Conservation (phyloP, 2,888 invertebrate species). For the Eudemis profundana region DNA sequence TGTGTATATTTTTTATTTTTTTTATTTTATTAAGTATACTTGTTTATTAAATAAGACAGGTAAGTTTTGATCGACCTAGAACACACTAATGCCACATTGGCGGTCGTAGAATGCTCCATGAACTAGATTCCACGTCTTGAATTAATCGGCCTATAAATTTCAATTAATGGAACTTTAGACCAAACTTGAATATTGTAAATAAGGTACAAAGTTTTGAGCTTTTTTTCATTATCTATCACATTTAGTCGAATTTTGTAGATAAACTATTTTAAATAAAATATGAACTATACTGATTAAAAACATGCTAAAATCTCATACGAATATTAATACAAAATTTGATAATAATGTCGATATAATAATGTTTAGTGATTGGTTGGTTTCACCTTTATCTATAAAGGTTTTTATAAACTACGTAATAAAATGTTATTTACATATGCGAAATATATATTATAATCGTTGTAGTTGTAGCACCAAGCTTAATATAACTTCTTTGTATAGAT, state of each 20-base stretch:
- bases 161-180: too few relatives aligned
- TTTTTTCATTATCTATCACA: conserved; percentile 29
- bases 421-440: conserved; percentile 35
- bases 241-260: conserved; percentile 32
- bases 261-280: conserved; percentile 28
- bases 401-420: conserved; percentile 25
- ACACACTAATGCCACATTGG: too few relatives aligned
- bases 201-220: background rate
- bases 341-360: conserved; percentile 22
- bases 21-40: too few relatives aligned
- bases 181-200: background rate
- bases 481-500: background rate
- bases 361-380: conserved; percentile 28
- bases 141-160: too few relatives aligned
- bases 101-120: too few relatives aligned
- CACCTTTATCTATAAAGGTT: background rate
- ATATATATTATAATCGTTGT: conserved; percentile 31
- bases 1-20: too few relatives aligned
- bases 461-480: conserved; percentile 31
- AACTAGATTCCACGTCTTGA: too few relatives aligned
- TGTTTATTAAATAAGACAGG: too few relatives aligned
- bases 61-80: too few relatives aligned
- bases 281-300: conserved; percentile 17
- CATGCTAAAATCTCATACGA: conserved; percentile 27
- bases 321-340: conserved; percentile 18